A percentile compares a stretch with the other conserved stretches of the same genome.
Conservation (phyloP, 2,888 invertebrate species). For the Dryobota labecula region DNA sequence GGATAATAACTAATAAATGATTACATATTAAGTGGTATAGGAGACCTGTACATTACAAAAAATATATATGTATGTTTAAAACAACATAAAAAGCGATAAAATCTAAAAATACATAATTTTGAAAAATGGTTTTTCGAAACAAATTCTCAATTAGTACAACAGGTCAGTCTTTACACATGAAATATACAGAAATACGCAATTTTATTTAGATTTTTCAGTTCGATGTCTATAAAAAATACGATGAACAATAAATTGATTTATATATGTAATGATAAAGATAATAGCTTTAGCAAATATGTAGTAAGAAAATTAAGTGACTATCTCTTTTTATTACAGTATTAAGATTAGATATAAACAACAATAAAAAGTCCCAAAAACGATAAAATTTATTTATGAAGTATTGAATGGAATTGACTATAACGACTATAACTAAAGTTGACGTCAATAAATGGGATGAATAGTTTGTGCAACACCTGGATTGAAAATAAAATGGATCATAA, state of each 20-base stretch:
- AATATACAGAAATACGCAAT: neutral
- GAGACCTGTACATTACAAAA: too few relatives aligned
- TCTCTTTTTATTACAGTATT: constrained; percentile 3
- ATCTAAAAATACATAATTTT: neutral
- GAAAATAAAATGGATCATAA: constrained; percentile 5
- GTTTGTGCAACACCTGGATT: constrained; percentile 2
- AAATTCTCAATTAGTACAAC: neutral
- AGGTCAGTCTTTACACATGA: constrained; percentile 8
- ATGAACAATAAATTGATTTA: constrained; percentile 26
- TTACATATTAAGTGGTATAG: too few relatives aligned
- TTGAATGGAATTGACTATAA: neutral
- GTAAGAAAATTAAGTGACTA: neutral
- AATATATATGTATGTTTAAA: too few relatives aligned
- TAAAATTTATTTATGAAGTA: neutral
- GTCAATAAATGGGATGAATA: neutral
- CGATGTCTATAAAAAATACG: neutral
- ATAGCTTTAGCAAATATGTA: constrained; percentile 2
- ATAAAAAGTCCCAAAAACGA: neutral
- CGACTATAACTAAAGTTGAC: constrained; percentile 3
- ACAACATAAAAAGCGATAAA: neutral
- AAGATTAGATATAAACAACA: constrained; percentile 20
- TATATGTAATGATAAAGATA: constrained; percentile 10
- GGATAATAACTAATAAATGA: neutral
- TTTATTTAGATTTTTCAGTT: neutral
- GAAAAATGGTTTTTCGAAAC: neutral